Conservation (phyloP, 2,797 vertebrate species). For the Micrastur ruficollis region DNA sequence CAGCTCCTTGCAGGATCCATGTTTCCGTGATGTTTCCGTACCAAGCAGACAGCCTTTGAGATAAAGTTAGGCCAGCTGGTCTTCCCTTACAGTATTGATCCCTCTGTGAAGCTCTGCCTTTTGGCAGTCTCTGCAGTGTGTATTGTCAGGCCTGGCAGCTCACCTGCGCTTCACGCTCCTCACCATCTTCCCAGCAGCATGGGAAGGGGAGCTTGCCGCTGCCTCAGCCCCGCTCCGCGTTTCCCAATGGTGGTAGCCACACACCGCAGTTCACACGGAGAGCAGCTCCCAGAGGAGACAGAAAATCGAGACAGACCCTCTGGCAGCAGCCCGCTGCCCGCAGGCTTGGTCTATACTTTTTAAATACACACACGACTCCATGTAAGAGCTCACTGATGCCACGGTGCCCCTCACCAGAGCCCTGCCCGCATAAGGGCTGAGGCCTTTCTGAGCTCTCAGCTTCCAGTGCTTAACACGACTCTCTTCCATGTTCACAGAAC, state of each 20-base stretch:
- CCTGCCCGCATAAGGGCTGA: background rate
- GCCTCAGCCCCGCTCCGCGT: fast-evolving
- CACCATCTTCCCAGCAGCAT: background rate
- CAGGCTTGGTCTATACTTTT: background rate
- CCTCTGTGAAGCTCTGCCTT: background rate
- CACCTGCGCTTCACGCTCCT: background rate
- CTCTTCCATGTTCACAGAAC: background rate
- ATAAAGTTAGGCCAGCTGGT: background rate
- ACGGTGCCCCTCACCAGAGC: background rate
- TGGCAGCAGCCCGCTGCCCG: background rate
- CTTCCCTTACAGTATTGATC: background rate
- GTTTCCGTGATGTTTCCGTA: fast-evolving
- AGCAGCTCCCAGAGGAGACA: background rate
- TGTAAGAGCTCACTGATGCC: fast-evolving
- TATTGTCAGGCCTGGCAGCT: background rate
- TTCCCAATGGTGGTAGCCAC: background rate
- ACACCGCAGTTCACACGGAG: fast-evolving
- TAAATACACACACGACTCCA: background rate
- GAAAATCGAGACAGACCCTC: background rate
- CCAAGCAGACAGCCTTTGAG: background rate
- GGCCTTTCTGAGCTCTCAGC: background rate
- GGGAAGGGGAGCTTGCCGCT: background rate
- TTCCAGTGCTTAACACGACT: background rate
- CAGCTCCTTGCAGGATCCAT: background rate
- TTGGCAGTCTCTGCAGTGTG: background rate